Percentiles rank a stretch among this genome's conserved stretches.
Conservation (phyloP, 1,140 invertebrate species). For the Philopotamus ludificatus region DNA sequence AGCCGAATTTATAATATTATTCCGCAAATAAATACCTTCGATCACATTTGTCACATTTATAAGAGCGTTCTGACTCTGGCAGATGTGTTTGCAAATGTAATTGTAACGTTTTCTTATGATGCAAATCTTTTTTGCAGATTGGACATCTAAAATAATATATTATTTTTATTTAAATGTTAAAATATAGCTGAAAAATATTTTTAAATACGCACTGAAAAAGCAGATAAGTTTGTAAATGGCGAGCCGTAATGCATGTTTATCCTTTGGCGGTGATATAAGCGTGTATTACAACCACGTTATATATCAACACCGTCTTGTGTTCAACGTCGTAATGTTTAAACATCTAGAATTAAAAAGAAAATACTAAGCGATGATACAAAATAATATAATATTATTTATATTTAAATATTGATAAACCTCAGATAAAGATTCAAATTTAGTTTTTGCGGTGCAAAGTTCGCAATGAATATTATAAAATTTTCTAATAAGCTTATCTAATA, state of each 20-base stretch:
- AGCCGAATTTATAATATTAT: not conserved
- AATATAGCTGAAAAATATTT: not conserved
- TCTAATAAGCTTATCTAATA: constrained; percentile 19
- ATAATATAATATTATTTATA: not conserved
- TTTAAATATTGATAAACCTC: constrained; percentile 14
- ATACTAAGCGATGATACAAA: not conserved
- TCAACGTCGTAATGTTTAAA: constrained; percentile 27
- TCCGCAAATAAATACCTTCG: constrained; percentile 17
- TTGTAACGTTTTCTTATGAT: constrained; percentile 14
- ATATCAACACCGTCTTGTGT: constrained; percentile 32
- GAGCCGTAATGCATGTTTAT: constrained; percentile 36
- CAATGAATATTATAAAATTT: constrained; percentile 36
- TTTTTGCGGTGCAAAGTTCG: constrained; percentile 7
- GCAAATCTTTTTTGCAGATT: constrained; percentile 32
- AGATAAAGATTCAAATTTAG: constrained; percentile 18
- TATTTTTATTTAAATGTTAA: not conserved
- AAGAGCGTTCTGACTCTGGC: constrained; percentile 22
- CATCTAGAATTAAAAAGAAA: constrained; percentile 22
- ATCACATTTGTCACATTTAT: constrained; percentile 35
- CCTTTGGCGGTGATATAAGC: constrained; percentile 19
- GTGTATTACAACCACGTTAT: constrained; percentile 33
- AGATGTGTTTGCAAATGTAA: constrained; percentile 36
- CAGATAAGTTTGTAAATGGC: constrained; percentile 33
- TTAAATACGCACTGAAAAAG: constrained; percentile 30
- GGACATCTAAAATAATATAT: constrained; percentile 23